Base-by-base conservation (phyloP, 2,888 invertebrate genomes). In the Oscheius sp. region DNA sequence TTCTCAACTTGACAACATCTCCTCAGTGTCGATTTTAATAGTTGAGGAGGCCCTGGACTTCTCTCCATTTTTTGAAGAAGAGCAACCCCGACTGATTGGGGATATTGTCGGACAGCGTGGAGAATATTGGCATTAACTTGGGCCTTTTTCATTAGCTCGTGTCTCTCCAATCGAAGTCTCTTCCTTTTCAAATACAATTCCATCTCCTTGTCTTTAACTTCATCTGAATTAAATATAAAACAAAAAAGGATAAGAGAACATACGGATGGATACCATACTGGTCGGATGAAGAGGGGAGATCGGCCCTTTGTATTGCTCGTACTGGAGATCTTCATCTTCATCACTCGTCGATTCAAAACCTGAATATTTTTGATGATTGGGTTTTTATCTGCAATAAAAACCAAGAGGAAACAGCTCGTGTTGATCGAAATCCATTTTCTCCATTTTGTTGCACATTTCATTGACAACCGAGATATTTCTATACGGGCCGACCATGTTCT, bases 291-390 rank as follows among this genome's bases (percentile, higher is more conserved):
- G 23, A 23, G 16, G 29, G 49, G 29, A 27, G 43, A 21, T 25
- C 18, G 53, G 35, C 18, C 23, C 21, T 13, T 49, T 49, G 49
- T 18, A 16, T 5, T 49, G n/a, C 13, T 18, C 49, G 13, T 49
- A 21, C 16, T 55, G 12, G 9, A 61, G 73, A 45, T 49, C 66
- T 7, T 80, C 78, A 12, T 74, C 74, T 52, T 87, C 86, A 63
- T 86, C 86, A 73, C 83, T 84, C 21, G 86, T 86, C 18, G 85
- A 85, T 72, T 87, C 87, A 46, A 86, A 75, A 7, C 85, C 86
- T 85, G 70, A 72, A 77, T 56, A 3, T 23, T 3, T 56, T 56
- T 21, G 3, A 5, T 25, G 6, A 25, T 73, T 55, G n/a, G n/a
- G n/a, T n/a, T 35, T 9, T 9, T 6, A 35, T 35, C 35, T 6